Evolutionary conservation across 1,140 invertebrate species (phyloP).

Genomic region (Papilio glaucus): DNA sequence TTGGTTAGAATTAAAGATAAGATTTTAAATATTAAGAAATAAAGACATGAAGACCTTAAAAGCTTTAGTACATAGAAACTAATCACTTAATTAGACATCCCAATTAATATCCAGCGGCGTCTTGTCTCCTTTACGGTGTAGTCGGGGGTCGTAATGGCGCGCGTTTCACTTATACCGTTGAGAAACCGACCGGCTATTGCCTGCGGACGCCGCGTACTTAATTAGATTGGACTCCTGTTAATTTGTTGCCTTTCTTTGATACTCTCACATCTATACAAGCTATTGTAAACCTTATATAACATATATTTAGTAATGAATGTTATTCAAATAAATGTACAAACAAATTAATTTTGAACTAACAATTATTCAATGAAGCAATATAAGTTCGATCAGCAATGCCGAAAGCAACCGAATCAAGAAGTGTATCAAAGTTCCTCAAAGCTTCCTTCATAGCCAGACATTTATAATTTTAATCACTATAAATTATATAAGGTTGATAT

Average conservation of each 20-base stretch:
- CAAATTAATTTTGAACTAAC: no score
- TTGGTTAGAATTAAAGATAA: no score
- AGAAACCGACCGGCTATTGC: slow-evolving; percentile 15
- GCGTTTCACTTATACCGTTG: slow-evolving; percentile 20
- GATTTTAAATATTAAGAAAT: neutral
- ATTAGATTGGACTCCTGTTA: slow-evolving; percentile 22
- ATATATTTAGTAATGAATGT: neutral
- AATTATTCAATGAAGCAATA: no score
- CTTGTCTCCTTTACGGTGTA: slow-evolving; percentile 13
- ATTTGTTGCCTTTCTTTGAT: slow-evolving; percentile 13
- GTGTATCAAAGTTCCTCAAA: no score
- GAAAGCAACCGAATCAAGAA: no score
- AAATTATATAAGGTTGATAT: no score
- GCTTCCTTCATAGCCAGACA: no score
- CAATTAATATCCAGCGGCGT: neutral
- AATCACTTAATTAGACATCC: slow-evolving; percentile 10
- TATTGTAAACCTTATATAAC: neutral
- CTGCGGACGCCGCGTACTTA: slow-evolving; percentile 16
- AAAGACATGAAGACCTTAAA: neutral
- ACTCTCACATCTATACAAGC: neutral
- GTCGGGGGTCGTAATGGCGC: neutral
- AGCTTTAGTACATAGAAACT: slow-evolving; percentile 6
- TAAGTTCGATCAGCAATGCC: no score
- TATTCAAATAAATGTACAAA: no score
- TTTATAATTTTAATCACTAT: no score